Conservation (phyloP, 2,797 vertebrate genomes). For the Xerus rutilus region DNA sequence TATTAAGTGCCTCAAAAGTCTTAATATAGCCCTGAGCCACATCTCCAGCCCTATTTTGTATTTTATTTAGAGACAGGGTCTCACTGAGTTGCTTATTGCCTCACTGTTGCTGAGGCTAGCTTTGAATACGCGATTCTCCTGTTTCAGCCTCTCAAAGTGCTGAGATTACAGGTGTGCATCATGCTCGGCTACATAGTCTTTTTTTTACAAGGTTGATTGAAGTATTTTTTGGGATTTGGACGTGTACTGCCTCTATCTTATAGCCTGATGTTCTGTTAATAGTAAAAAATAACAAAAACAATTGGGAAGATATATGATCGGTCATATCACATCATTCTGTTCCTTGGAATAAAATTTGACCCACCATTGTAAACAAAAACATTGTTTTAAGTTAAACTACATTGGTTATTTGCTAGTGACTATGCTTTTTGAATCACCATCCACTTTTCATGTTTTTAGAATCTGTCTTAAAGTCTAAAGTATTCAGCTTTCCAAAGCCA, state of each 20-base stretch:
- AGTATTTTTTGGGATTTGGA: neutral
- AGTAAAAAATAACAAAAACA: neutral
- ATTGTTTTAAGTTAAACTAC: neutral
- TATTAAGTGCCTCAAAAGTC: neutral
- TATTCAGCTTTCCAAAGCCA: constrained; percentile 13
- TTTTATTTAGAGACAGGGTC: too few relatives aligned
- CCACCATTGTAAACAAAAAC: constrained; percentile 6
- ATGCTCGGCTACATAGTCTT: neutral
- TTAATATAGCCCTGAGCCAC: neutral
- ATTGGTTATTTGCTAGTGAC: neutral
- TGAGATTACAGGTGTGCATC: too few relatives aligned
- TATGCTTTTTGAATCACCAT: neutral
- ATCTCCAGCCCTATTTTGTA: too few relatives aligned
- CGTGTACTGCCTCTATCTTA: neutral
- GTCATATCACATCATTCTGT: neutral
- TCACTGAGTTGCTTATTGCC: too few relatives aligned
- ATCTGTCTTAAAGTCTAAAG: constrained; percentile 46
- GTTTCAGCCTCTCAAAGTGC: too few relatives aligned
- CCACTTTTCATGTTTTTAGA: neutral
- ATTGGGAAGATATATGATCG: neutral
- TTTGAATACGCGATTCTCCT: too few relatives aligned
- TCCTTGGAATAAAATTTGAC: constrained; percentile 33
- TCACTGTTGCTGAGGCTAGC: too few relatives aligned
- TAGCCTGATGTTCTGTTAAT: neutral
- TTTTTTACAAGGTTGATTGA: neutral